Percentiles rank a stretch among this genome's conserved stretches.
Evolutionary conservation across 2,113 vertebrate genomes (phyloP).

Genomic region (Antechinus flavipes): DNA sequence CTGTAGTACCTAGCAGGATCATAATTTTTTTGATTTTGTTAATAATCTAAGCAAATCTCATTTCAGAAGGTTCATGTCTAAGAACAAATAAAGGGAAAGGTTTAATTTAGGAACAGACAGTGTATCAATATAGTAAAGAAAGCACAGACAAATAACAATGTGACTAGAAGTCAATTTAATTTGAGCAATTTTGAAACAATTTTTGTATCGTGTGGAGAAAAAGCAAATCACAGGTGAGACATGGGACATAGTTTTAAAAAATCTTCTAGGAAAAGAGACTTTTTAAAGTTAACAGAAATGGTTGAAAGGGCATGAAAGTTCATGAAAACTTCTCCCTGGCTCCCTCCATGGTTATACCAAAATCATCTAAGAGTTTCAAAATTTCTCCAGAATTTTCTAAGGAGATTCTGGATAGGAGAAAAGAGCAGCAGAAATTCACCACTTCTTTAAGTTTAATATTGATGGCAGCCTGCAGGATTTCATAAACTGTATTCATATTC

Average conservation of each 20-base stretch:
- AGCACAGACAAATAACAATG: conserved; percentile 69
- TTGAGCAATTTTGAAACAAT: conserved; percentile 72
- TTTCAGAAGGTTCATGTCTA: conserved; percentile 42
- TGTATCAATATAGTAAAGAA: conserved; percentile 67
- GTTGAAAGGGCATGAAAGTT: conserved; percentile 47
- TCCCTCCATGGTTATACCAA: conserved; percentile 97
- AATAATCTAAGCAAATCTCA: conserved; percentile 41
- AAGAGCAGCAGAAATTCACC: conserved; percentile 99
- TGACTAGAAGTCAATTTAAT: conserved; percentile 79
- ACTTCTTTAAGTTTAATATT: conserved; percentile 99
- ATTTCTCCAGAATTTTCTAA: conserved; percentile 99
- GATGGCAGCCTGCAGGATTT: conserved; percentile 99
- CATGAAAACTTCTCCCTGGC: conserved; percentile 92
- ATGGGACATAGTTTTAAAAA: conserved; percentile 44
- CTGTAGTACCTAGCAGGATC: conserved; percentile 32
- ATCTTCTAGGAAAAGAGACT: conserved; percentile 51
- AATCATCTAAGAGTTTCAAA: conserved; percentile 99
- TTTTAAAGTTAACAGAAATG: conserved; percentile 4
- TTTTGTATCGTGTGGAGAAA: conserved; percentile 68
- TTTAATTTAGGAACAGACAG: conserved; percentile 63
- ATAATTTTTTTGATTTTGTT: conserved; percentile 62
- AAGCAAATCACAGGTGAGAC: conserved; percentile 67
- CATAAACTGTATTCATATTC: conserved; percentile 98
- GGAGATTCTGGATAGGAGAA: conserved; percentile 98
- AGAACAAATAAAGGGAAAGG: conserved; percentile 59